Evolutionary conservation across 2,888 invertebrate species (phyloP).

Genomic region (Pasiphila rectangulata): DNA sequence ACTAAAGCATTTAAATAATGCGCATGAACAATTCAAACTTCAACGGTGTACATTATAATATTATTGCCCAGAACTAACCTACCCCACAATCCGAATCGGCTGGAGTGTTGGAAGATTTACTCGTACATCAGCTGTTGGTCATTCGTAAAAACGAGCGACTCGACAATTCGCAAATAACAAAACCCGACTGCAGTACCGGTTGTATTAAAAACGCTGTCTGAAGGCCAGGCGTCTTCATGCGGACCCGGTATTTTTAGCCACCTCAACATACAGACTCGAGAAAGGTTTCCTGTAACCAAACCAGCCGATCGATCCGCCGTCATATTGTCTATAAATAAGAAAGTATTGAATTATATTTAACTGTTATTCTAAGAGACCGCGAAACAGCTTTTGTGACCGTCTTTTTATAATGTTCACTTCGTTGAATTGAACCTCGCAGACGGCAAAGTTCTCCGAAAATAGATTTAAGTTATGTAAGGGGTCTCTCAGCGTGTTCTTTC

Average conservation of each 20-base stretch:
- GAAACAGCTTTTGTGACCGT: slow-evolving; percentile 2
- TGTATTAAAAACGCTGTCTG: slow-evolving; percentile 37
- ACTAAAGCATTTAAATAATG: background rate
- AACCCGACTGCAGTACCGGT: slow-evolving; percentile 24
- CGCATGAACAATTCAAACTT: background rate
- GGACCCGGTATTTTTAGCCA: slow-evolving; percentile 46
- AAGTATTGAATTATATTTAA: slow-evolving; percentile 9
- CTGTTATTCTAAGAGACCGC: background rate
- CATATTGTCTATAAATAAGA: slow-evolving; percentile 24
- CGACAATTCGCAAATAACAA: slow-evolving; percentile 7
- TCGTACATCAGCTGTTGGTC: slow-evolving; percentile 13
- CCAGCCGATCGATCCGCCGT: slow-evolving; percentile 26
- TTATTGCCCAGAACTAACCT: slow-evolving; percentile 25
- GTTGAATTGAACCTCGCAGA: slow-evolving; percentile 6
- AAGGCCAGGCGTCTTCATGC: slow-evolving; percentile 45
- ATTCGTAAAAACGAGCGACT: background rate
- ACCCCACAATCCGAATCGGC: slow-evolving; percentile 18
- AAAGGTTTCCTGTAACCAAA: slow-evolving; percentile 17
- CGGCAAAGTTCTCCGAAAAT: slow-evolving; percentile 13
- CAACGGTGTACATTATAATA: background rate
- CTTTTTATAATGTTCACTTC: slow-evolving; percentile 6
- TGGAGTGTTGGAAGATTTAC: slow-evolving; percentile 10
- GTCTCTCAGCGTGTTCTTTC: background rate
- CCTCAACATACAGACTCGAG: slow-evolving; percentile 22
- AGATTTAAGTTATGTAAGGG: slow-evolving; percentile 6